Conservation (phyloP, 1,140 invertebrate genomes). For the Drosophila paulistorum region DNA sequence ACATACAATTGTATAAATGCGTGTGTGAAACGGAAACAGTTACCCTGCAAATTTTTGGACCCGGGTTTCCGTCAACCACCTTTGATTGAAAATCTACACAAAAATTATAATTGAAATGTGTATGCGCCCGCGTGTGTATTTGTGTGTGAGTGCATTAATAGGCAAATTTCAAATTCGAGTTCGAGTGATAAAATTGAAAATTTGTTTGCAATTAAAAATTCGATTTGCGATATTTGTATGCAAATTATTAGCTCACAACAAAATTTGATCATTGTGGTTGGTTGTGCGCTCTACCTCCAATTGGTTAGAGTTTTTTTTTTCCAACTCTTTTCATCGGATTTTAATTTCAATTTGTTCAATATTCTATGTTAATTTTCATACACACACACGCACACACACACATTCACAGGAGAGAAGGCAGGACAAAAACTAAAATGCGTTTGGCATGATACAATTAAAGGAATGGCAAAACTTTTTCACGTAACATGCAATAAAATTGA, state of each 20-base stretch:
- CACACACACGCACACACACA: background rate
- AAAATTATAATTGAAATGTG: slow-evolving; percentile 16
- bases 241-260: slow-evolving; percentile 31
- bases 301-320: background rate
- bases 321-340: slow-evolving; percentile 23
- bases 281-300: background rate
- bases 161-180: background rate
- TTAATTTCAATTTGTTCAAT: slow-evolving; percentile 16
- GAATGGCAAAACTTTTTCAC: slow-evolving; percentile 4
- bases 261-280: background rate
- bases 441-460: slow-evolving; percentile 29
- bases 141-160: background rate
- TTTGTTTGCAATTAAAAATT: slow-evolving; percentile 58
- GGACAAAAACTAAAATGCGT: slow-evolving; percentile 17
- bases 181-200: slow-evolving; percentile 45
- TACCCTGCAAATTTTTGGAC: background rate
- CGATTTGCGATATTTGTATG: slow-evolving; percentile 53
- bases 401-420: background rate
- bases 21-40: background rate
- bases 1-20: background rate
- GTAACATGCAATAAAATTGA: slow-evolving; percentile 46
- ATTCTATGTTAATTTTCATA: slow-evolving; percentile 31
- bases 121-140: background rate
- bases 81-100: slow-evolving; percentile 15
- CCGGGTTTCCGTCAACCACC: background rate